Evolutionary conservation across 1,140 invertebrate species (phyloP).

Genomic region (Samia ricini): DNA sequence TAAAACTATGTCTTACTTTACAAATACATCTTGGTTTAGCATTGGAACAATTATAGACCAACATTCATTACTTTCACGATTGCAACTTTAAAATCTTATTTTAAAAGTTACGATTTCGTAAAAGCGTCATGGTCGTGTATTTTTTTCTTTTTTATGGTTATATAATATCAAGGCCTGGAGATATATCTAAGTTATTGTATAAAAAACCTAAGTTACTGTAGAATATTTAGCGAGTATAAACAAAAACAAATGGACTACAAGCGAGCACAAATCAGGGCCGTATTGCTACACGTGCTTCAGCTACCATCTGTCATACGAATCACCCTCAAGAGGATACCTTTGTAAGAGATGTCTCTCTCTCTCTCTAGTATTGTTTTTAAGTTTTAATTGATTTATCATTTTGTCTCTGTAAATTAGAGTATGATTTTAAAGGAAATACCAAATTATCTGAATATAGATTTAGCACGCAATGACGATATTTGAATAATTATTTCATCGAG

Average conservation of each 20-base stretch:
- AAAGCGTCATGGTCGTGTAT: too few relatives aligned
- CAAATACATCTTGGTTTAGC: too few relatives aligned
- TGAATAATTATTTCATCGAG: too few relatives aligned
- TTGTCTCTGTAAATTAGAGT: background rate
- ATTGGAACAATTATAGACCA: too few relatives aligned
- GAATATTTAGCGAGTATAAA: background rate
- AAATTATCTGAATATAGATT: too few relatives aligned
- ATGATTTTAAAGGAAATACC: background rate
- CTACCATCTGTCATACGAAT: conserved; percentile 36
- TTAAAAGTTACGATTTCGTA: too few relatives aligned
- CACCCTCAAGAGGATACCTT: conserved; percentile 35
- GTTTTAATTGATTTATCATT: conserved; percentile 8
- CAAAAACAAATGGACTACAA: background rate
- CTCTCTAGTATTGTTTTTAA: conserved; percentile 10
- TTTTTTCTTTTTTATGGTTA: too few relatives aligned
- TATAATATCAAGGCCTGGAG: too few relatives aligned
- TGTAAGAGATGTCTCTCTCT: conserved; percentile 19
- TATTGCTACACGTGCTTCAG: background rate
- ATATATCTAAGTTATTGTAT: background rate
- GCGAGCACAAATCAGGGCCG: background rate
- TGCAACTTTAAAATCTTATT: too few relatives aligned
- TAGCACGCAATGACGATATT: too few relatives aligned
- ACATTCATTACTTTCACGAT: too few relatives aligned
- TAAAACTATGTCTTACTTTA: too few relatives aligned
- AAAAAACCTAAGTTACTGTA: background rate